Percentiles rank a stretch among this genome's conserved stretches.
Evolutionary conservation across 2,888 invertebrate genomes (phyloP).

Genomic region (Incurvaria masculella): DNA sequence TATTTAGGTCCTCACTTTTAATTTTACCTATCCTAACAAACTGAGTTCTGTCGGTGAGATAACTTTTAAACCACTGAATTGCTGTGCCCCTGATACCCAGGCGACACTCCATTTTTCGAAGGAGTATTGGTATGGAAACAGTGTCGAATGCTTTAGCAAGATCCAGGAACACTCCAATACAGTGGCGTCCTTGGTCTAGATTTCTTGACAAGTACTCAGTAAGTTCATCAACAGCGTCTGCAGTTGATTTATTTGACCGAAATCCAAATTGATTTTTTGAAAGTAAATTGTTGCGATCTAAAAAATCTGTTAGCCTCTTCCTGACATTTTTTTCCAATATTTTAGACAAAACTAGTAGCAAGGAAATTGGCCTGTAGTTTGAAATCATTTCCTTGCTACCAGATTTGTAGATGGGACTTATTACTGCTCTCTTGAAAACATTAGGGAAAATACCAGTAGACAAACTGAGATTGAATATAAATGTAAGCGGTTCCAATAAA

Average conservation of each 20-base stretch:
- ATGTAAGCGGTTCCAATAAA: no score
- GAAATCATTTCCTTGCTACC: no score
- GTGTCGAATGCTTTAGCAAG: constrained; percentile 6
- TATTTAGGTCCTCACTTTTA: no score
- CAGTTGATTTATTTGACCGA: constrained; percentile 1
- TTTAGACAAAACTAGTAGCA: no score
- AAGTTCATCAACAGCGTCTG: constrained; percentile 1
- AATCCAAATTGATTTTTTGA: constrained; percentile 7
- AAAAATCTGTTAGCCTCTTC: no score
- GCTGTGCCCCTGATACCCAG: no score
- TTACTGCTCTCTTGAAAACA: neutral
- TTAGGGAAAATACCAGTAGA: neutral
- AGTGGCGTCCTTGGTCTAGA: constrained; percentile 1
- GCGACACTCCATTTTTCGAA: constrained; percentile 1
- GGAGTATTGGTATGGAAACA: constrained; percentile 6
- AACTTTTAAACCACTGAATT: no score
- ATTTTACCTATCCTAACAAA: no score
- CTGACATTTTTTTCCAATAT: no score
- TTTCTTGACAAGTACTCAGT: neutral
- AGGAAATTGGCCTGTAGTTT: no score
- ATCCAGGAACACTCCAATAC: constrained; percentile 3
- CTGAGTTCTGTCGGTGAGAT: no score
- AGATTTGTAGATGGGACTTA: neutral
- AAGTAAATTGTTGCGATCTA: neutral
- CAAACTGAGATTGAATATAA: neutral